Base-by-base conservation (phyloP, 2,888 invertebrate species). In the Eupithecia inturbata region DNA sequence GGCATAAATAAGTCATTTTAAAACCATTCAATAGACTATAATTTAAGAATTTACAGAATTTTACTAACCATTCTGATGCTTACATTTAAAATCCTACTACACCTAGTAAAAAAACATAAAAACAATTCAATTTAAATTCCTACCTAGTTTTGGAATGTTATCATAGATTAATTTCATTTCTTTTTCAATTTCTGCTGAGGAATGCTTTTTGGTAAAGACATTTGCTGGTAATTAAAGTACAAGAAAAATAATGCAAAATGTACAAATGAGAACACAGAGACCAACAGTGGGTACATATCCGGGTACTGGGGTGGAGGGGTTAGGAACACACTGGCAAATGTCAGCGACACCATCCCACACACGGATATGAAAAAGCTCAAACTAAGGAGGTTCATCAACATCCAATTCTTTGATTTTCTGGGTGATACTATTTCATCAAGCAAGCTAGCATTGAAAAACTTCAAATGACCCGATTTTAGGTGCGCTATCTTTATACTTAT, bases 201-300 rank as follows among this genome's bases (percentile, higher is more conserved):
- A 73, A 91, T 79, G 80, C 82, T 85, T 64, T 82, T 86, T 2
- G 94, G 93, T 81, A 96, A 87, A 53, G 89, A 86, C 67, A 97
- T 92, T 89, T 97, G 97, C 79, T 95, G 95, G 79, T 95, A 95
- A 90, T 97, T 97, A 83, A 97, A 97, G 90, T 97, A 98, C 9
- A 96, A 74, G 81, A 96, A 96, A 84, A 97, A 97, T 49, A 95
- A 87, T 6, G 97, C 74, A 89, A 99, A 98, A 94, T 99, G 98
- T 2, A 92, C 88, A 89, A 97, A 99, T 12, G 97, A 97, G 91
- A 96, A 98, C 10, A 96, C 92, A 0, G 98, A 97, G 77, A 98
- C 96, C 33, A 98, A 89, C 67, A 99, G 92, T 0, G 98, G 95
- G 91, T 96, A 98, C 53, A 99, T 88, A 93, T 99, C 97, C 0